Conservation (phyloP, 2,888 invertebrate species). For the Apamea monoglypha region DNA sequence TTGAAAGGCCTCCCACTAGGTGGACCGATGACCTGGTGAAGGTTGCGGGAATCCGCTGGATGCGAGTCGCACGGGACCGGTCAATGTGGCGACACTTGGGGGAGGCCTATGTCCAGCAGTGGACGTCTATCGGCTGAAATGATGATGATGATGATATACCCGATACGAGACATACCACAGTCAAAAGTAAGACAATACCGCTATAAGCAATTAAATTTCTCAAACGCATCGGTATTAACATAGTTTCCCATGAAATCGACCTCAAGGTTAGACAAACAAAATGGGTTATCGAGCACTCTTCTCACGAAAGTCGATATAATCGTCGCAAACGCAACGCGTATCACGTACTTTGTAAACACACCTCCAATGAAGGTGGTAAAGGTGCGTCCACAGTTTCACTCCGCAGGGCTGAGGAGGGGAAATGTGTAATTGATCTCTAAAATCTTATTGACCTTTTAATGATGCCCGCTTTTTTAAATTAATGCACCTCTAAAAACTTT, state of each 20-base stretch:
- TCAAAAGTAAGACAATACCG: constrained; percentile 57
- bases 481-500: too few species aligned
- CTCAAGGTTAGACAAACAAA: constrained; percentile 67
- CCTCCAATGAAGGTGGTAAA: constrained; percentile 31
- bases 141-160: too few species aligned
- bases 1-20: too few species aligned
- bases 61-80: too few species aligned
- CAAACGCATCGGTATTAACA: constrained; percentile 61
- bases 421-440: too few species aligned
- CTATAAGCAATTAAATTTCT: constrained; percentile 61
- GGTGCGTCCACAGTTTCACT: not conserved
- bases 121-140: too few species aligned
- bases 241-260: constrained; percentile 76
- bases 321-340: constrained; percentile 44
- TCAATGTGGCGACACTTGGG: too few species aligned
- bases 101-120: too few species aligned
- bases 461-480: too few species aligned
- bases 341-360: constrained; percentile 49
- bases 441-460: too few species aligned
- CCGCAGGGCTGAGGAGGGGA: not conserved
- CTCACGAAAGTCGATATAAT: constrained; percentile 64
- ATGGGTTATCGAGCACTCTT: constrained; percentile 64
- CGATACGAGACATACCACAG: not conserved
- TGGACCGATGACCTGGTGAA: too few species aligned
- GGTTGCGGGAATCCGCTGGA: too few species aligned